Percentiles rank a stretch among this genome's conserved stretches.
These are phyloP conservation scores for Ceuthmochares aereus DNA, from an alignment of 2,113 vertebrate species.

Conservation along the genomic window DNA sequence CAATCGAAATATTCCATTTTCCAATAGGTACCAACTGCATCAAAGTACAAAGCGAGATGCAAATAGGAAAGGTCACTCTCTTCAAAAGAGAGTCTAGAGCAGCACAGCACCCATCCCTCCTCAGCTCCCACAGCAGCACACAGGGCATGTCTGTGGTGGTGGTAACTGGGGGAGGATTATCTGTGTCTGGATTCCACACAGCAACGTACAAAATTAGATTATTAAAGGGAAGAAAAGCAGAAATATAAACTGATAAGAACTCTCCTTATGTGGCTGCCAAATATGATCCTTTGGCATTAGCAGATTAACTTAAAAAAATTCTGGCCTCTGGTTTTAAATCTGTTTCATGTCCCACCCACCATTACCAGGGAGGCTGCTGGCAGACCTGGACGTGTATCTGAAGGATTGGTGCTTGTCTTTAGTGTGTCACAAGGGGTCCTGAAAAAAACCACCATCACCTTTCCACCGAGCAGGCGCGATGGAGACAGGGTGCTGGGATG, in stretches of 20 bases:
- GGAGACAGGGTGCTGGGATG: background rate
- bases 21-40: background rate
- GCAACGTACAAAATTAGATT: background rate
- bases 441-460: background rate
- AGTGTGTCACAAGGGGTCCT: background rate
- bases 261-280: constrained; percentile 29
- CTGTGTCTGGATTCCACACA: background rate
- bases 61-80: background rate
- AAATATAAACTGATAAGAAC: constrained; percentile 1
- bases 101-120: background rate
- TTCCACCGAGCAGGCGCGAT: background rate
- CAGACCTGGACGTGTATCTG: background rate
- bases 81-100: background rate
- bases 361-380: background rate
- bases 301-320: constrained; percentile 14
- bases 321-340: constrained; percentile 1
- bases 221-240: constrained; percentile 32
- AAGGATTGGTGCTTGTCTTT: background rate
- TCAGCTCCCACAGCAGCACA: background rate
- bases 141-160: background rate
- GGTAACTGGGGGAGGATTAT: background rate
- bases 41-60: background rate
- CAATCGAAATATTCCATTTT: background rate
- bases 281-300: background rate
- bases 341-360: background rate